A percentile compares a stretch with the other conserved stretches of the same genome.
These are phyloP conservation scores for Oriolus oriolus DNA, from an alignment of 2,113 vertebrate genomes.

Conservation along the genomic window DNA sequence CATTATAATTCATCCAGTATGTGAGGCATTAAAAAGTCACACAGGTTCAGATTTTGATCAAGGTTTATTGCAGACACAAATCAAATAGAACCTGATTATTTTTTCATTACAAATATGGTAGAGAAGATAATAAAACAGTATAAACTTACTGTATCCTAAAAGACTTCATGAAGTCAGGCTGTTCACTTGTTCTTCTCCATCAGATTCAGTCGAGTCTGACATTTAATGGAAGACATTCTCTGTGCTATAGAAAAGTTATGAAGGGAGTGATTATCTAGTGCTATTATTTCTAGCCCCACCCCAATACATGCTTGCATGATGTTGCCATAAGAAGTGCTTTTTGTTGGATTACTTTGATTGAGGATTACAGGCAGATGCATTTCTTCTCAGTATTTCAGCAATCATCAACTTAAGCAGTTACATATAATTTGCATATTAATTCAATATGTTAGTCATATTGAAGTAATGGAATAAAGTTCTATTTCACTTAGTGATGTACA, in stretches of 20 bases:
- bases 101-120: constrained; percentile 10
- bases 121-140: background rate
- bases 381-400: background rate
- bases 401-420: background rate
- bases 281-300: background rate
- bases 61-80: constrained; percentile 15
- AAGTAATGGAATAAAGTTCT: background rate
- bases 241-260: background rate
- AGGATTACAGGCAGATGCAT: background rate
- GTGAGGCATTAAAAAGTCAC: constrained; percentile 8
- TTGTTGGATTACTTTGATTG: background rate
- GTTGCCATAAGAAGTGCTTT: background rate
- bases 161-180: background rate
- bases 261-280: background rate
- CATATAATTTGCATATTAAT: background rate
- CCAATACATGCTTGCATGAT: background rate
- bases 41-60: constrained; percentile 14
- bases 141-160: background rate
- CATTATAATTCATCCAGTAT: constrained; percentile 3
- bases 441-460: background rate
- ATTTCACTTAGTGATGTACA: background rate
- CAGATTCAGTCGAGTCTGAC: background rate
- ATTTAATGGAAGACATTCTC: background rate
- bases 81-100: background rate
- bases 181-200: background rate